These are phyloP conservation scores for Aethina tumida DNA, from an alignment of 1,140 invertebrate species.

Conservation along the genomic window DNA sequence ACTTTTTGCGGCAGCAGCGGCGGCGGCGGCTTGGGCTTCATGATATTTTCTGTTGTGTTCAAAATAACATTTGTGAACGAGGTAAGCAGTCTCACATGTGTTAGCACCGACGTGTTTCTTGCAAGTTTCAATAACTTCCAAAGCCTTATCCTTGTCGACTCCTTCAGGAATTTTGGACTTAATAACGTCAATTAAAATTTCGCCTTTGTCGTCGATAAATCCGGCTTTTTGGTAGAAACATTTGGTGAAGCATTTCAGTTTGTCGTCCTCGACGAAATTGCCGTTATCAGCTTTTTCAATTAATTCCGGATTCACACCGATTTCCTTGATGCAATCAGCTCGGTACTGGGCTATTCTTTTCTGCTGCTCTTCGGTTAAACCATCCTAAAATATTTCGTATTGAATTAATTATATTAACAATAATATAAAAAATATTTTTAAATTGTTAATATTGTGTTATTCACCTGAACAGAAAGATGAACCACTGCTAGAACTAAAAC, in stretches of 20 bases:
- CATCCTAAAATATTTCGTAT: too few relatives aligned
- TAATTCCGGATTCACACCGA: conserved; percentile 26
- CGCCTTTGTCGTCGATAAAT: conserved; percentile 28
- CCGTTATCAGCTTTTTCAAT: conserved; percentile 32
- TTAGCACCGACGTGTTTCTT: conserved; percentile 37
- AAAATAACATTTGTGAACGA: conserved; percentile 42
- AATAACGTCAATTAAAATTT: conserved; percentile 29
- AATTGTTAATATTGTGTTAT: too few relatives aligned
- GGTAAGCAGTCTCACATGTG: conserved; percentile 37
- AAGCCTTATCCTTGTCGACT: conserved; percentile 25
- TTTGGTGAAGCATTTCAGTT: conserved; percentile 29
- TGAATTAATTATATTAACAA: too few relatives aligned
- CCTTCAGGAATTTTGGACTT: conserved; percentile 28
- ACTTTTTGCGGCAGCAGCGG: too few relatives aligned
- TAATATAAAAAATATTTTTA: too few relatives aligned
- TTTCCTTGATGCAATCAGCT: conserved; percentile 28
- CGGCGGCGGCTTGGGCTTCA: conserved; percentile 1
- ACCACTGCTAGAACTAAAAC: too few relatives aligned
- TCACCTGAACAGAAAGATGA: too few relatives aligned
- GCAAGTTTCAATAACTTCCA: conserved; percentile 34
- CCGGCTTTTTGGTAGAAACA: conserved; percentile 32
- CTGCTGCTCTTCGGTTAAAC: conserved; percentile 16
- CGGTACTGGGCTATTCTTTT: conserved; percentile 20
- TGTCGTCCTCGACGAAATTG: conserved; percentile 26
- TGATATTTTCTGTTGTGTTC: conserved; percentile 26